Conservation (phyloP, 2,113 vertebrate genomes). For the Isurus oxyrinchus region DNA sequence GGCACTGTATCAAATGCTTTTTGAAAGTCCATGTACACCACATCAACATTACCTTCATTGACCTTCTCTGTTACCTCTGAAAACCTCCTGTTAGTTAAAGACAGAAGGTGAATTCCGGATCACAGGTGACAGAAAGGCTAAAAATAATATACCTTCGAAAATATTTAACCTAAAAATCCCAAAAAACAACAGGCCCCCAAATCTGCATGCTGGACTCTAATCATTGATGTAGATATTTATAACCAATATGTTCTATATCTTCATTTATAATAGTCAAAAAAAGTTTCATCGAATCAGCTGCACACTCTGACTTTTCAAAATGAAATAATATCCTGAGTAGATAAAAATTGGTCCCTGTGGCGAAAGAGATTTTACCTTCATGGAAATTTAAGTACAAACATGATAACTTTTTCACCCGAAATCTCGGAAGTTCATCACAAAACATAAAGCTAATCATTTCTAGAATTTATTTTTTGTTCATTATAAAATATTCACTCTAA, state of each 20-base stretch:
- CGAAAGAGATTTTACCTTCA: neutral
- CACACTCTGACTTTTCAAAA: neutral
- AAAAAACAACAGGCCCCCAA: neutral
- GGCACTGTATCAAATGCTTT: no score
- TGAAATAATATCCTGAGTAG: neutral
- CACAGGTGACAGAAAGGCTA: neutral
- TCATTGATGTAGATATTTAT: neutral
- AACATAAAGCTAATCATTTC: neutral
- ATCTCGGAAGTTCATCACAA: neutral
- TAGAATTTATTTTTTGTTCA: neutral
- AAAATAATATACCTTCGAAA: neutral
- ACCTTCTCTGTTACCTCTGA: no score
- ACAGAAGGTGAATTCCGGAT: neutral
- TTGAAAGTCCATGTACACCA: no score
- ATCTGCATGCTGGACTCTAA: neutral
- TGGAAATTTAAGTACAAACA: neutral
- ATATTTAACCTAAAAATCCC: neutral
- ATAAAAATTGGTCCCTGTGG: neutral
- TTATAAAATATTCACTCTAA: neutral
- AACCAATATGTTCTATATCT: no score
- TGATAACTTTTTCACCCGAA: neutral
- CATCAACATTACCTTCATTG: no score
- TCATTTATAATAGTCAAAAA: neutral
- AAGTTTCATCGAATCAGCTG: neutral
- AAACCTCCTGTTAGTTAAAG: no score